Evolutionary conservation across 2,113 vertebrate species (phyloP).

Genomic region (Conger conger): DNA sequence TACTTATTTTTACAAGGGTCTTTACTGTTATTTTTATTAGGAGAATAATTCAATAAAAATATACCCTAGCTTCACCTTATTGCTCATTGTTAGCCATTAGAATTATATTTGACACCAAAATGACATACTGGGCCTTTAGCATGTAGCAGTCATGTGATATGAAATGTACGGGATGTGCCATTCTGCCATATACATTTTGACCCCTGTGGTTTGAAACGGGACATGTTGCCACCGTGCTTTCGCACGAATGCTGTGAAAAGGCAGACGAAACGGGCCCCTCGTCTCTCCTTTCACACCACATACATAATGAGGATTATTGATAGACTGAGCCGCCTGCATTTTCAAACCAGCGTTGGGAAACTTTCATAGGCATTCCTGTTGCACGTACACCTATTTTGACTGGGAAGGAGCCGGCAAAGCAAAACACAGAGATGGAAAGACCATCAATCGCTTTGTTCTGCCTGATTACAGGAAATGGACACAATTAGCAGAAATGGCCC

Average conservation of each 20-base stretch:
- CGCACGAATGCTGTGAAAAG: background rate
- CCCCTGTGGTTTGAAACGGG: background rate
- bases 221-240: background rate
- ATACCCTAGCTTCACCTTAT: no score
- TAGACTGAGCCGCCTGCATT: background rate
- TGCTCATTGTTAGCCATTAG: no score
- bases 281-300: slow-evolving; percentile 29
- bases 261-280: background rate
- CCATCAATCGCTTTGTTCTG: slow-evolving; percentile 40
- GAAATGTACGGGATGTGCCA: background rate
- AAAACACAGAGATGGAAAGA: slow-evolving; percentile 37
- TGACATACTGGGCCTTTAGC: no score
- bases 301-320: slow-evolving; percentile 39
- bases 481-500: slow-evolving; percentile 21
- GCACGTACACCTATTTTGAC: background rate
- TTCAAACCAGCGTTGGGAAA: background rate
- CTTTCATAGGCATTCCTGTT: background rate
- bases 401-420: slow-evolving; percentile 10
- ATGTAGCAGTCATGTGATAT: background rate
- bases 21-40: no score
- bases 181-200: background rate
- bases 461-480: slow-evolving; percentile 63
- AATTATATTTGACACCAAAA: no score
- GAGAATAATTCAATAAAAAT: no score
- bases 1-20: no score